Conservation (phyloP, 2,797 vertebrate species). For the Glyptemys insculpta region DNA sequence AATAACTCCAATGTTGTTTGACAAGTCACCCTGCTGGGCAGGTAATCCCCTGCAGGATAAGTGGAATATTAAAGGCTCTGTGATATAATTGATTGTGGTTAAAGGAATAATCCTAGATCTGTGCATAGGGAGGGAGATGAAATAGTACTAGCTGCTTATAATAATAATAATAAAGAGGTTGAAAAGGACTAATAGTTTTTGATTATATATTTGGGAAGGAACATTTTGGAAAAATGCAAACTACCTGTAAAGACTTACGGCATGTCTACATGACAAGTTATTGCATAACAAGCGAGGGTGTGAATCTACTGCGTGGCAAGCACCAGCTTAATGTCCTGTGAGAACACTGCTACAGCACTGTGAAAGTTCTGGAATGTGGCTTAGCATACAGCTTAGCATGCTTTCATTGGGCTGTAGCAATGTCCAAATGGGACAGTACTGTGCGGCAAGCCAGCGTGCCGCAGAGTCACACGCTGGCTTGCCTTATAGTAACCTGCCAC, state of each 20-base stretch:
- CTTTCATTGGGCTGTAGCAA: not conserved
- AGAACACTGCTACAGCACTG: not conserved
- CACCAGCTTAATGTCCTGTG: not conserved
- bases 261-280: not conserved
- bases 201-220: not conserved
- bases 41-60: accelerated
- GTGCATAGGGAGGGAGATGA: not conserved
- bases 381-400: not conserved
- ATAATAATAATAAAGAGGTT: not conserved
- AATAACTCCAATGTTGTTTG: not conserved
- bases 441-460: not conserved
- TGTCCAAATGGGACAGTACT: not conserved
- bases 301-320: not conserved
- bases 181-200: not conserved
- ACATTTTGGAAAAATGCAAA: constrained; percentile 8
- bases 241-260: not conserved
- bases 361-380: not conserved
- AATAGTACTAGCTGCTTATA: not conserved
- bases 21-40: not conserved
- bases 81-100: not conserved
- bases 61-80: not conserved
- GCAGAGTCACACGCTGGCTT: not conserved
- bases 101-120: not conserved
- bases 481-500: not conserved
- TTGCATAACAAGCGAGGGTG: not conserved